Evolutionary conservation across 2,888 invertebrate genomes (phyloP).

Genomic region (Plebejus melissa): DNA sequence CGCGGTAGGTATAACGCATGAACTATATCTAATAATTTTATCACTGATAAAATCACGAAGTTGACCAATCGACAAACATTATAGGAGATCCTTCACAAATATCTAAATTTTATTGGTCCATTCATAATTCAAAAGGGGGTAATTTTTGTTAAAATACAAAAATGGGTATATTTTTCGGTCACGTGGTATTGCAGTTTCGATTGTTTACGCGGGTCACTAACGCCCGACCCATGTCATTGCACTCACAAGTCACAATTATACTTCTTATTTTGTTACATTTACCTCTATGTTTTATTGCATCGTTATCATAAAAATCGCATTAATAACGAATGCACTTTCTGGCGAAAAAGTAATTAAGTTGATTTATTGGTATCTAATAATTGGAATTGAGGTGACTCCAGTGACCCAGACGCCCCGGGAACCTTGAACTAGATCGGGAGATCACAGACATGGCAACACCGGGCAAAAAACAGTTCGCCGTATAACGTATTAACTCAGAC

Average conservation of each 20-base stretch:
- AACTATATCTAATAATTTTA: background rate
- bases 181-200: conserved; percentile 58
- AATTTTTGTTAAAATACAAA: background rate
- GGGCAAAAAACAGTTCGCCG: conserved; percentile 59
- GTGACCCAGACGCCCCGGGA: conserved; percentile 69
- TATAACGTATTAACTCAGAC: conserved; percentile 65
- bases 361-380: conserved; percentile 47
- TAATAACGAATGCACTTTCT: conserved; percentile 49
- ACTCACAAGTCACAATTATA: conserved; percentile 67
- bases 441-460: conserved; percentile 65
- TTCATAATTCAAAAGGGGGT: too few relatives aligned
- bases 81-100: too few relatives aligned
- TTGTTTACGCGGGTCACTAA: conserved; percentile 56
- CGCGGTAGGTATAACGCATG: background rate
- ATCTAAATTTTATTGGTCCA: too few relatives aligned
- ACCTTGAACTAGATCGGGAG: conserved; percentile 75
- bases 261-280: conserved; percentile 66
- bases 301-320: conserved; percentile 69
- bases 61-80: background rate
- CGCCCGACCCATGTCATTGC: conserved; percentile 65
- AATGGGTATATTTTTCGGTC: conserved; percentile 39
- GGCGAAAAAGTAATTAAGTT: conserved; percentile 45
- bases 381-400: conserved; percentile 53
- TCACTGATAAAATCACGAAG: background rate
- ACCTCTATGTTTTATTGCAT: conserved; percentile 57